phyloP scores from a whole-genome alignment of 2,113 vertebrate species.

The Rhipidura dahli region DNA sequence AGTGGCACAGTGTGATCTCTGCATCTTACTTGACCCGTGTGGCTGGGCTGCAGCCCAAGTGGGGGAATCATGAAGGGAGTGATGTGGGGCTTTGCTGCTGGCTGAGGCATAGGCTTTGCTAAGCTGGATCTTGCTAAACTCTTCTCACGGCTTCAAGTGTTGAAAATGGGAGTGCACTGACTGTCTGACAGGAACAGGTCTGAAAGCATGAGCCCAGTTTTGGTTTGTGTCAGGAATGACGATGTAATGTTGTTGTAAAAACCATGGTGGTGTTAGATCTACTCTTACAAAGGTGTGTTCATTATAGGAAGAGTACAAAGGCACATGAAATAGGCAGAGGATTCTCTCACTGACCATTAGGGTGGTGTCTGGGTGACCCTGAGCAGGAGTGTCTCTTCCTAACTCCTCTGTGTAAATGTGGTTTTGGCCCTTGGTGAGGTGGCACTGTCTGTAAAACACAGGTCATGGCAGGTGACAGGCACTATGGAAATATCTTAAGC shows the following conservation, averaged over 20 bases:
- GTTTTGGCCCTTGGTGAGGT: background rate
- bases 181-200: background rate
- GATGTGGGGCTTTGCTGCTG: background rate
- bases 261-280: background rate
- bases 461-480: background rate
- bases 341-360: background rate
- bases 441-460: background rate
- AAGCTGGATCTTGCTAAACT: background rate
- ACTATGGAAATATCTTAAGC: background rate
- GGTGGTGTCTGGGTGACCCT: background rate
- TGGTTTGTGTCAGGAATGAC: background rate
- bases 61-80: background rate
- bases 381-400: background rate
- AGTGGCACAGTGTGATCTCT: background rate
- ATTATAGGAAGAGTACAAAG: background rate
- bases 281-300: background rate
- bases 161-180: background rate
- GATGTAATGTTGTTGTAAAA: background rate
- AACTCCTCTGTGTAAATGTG: background rate
- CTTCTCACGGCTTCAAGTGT: background rate
- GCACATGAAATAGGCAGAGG: background rate
- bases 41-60: background rate
- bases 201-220: background rate
- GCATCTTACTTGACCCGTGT: fast-evolving
- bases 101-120: background rate